Evolutionary conservation across 2,113 vertebrate genomes (phyloP).

Genomic region (Mohoua ochrocephala): DNA sequence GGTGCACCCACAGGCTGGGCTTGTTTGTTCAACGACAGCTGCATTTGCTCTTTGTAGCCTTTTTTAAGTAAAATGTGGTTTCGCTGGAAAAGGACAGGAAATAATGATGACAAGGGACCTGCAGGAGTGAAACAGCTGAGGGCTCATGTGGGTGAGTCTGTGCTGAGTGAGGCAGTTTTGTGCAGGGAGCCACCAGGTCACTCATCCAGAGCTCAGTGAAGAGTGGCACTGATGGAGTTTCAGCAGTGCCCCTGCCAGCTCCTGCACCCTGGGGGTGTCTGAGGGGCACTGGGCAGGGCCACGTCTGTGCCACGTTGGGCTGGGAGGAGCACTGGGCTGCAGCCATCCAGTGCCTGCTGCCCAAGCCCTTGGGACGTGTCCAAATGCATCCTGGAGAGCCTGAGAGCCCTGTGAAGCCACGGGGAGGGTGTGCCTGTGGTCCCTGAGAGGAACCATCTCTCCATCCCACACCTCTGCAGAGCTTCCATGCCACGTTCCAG

Average conservation of each 20-base stretch:
- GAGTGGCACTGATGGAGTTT: background rate
- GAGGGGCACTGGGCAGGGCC: background rate
- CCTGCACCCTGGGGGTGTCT: background rate
- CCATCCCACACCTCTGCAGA: background rate
- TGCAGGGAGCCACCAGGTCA: background rate
- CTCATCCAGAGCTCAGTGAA: background rate
- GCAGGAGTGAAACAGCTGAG: background rate
- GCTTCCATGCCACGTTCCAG: background rate
- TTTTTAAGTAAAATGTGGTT: background rate
- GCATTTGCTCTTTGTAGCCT: background rate
- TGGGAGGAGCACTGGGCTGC: background rate
- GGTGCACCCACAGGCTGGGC: background rate
- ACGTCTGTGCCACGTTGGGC: rapidly evolving
- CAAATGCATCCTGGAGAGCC: background rate
- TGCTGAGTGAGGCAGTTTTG: background rate
- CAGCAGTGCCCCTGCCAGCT: background rate
- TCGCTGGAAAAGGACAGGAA: background rate
- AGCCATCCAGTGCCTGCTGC: background rate
- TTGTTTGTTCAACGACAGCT: background rate
- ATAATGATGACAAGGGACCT: background rate
- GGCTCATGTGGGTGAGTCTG: background rate
- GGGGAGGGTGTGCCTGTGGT: background rate
- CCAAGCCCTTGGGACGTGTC: background rate
- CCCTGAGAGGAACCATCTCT: background rate
- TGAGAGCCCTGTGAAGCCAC: rapidly evolving